Base-by-base conservation (phyloP, 2,113 vertebrate genomes). In the Trematomus loennbergii region DNA sequence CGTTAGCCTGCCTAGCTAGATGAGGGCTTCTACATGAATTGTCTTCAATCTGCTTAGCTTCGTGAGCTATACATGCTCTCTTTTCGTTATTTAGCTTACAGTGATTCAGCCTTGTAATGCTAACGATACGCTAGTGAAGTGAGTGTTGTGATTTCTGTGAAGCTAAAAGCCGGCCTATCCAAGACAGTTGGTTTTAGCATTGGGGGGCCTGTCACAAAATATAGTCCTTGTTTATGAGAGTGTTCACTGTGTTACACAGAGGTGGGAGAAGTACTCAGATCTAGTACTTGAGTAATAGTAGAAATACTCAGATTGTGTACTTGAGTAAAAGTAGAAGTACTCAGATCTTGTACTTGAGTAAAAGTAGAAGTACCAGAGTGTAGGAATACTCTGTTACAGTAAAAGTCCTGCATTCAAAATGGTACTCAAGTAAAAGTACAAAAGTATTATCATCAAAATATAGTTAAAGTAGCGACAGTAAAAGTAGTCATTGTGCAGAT, bases 161-260 rank as follows among this genome's bases (percentile, higher is more conserved):
- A 61, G 91, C 84, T 82, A 92, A 81, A 81, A 82, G 69, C 84
- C 83, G 90, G 89, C 88, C 92, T 89, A 79, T 65, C 2, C 46
- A 69, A 83, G 61, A 63, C 74, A 78, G 48, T 83, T 52, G 25
- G 29, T 72, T 69, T 63, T 84, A 72, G 60, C 72, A 15, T 29
- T 63, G 36, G 49, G 46, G 67, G 64, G 75, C 20, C 58, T 86
- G 79, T 87, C 79, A 75, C 62, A 63, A 61, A 62, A 83, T 43
- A 40, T 11, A 66, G 8, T 17, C 11, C 3, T 59, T 62, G 2
- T 57, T 13, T 2, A 25, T 74, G 62, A 74, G 22, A 54, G 3
- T 65, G 4, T 49, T n/a, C 7, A 17, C 20, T 18, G 12, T 25
- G 46, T 46, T 68, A 13, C 67, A 63, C 1, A 50, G 15, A 40